phyloP scores from a whole-genome alignment of 2,113 vertebrate species.

The Corvus hawaiiensis region DNA sequence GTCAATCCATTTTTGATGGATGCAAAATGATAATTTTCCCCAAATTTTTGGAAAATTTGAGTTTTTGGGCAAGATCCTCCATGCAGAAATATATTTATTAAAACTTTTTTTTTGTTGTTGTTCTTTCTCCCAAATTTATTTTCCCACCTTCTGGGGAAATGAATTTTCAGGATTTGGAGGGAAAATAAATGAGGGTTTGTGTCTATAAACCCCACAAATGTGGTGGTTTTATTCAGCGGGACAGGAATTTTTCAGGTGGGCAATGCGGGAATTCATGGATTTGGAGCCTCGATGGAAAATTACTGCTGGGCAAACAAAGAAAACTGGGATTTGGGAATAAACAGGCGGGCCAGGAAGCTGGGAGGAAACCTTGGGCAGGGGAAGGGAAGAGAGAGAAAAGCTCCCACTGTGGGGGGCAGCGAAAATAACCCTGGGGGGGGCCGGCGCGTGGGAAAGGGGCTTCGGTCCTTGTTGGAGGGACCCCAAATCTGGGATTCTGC shows the following conservation, averaged over 20 bases:
- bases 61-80: not conserved
- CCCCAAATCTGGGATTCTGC: not conserved
- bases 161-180: not conserved
- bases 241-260: accelerated
- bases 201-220: accelerated
- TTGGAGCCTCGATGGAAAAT: constrained; percentile 33
- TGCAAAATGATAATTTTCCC: accelerated
- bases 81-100: accelerated
- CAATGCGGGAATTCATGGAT: accelerated
- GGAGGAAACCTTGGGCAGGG: constrained; percentile 56
- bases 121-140: not conserved
- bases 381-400: constrained; percentile 56
- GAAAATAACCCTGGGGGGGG: not conserved
- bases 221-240: accelerated
- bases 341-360: constrained; percentile 50
- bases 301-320: constrained; percentile 28
- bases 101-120: too few species aligned
- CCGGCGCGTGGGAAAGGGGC: not conserved
- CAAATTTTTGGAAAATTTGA: accelerated
- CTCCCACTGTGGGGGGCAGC: not conserved
- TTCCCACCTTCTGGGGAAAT: not conserved
- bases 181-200: accelerated
- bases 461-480: accelerated
- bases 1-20: accelerated
- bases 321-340: constrained; percentile 47